A percentile compares a stretch with the other conserved stretches of the same genome.
These are phyloP conservation scores for Calameuta idolon DNA, from an alignment of 2,888 invertebrate species.

Conservation along the genomic window DNA sequence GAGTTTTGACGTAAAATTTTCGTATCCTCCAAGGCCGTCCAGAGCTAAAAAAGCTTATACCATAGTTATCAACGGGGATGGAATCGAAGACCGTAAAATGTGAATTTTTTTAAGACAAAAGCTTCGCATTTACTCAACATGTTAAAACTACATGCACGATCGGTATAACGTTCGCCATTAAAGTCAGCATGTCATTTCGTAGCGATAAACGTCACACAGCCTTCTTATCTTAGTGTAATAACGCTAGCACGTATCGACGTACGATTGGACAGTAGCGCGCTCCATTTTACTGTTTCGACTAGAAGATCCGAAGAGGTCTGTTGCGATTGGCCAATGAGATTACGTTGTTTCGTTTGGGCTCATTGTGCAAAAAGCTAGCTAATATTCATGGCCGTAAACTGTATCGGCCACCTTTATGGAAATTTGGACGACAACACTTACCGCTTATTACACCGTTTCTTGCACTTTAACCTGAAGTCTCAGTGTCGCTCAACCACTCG, in stretches of 20 bases:
- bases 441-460: conserved; percentile 49
- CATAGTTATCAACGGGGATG: background rate
- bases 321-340: background rate
- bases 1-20: background rate
- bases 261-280: background rate
- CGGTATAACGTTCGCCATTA: conserved; percentile 34
- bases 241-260: conserved; percentile 11
- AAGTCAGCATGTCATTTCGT: conserved; percentile 26
- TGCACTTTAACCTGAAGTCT: conserved; percentile 46
- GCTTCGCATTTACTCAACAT: background rate
- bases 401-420: background rate
- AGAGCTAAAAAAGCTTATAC: background rate
- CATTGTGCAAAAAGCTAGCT: background rate
- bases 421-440: conserved; percentile 21
- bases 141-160: background rate
- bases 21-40: background rate
- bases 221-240: conserved; percentile 30
- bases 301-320: background rate
- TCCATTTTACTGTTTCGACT: background rate
- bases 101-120: background rate
- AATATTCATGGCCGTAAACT: background rate
- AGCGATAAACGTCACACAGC: conserved; percentile 31
- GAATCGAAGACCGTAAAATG: background rate
- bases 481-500: conserved; percentile 33
- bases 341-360: background rate